Evolutionary conservation across 2,797 vertebrate genomes (phyloP).

Genomic region (Eptatretus atami): DNA sequence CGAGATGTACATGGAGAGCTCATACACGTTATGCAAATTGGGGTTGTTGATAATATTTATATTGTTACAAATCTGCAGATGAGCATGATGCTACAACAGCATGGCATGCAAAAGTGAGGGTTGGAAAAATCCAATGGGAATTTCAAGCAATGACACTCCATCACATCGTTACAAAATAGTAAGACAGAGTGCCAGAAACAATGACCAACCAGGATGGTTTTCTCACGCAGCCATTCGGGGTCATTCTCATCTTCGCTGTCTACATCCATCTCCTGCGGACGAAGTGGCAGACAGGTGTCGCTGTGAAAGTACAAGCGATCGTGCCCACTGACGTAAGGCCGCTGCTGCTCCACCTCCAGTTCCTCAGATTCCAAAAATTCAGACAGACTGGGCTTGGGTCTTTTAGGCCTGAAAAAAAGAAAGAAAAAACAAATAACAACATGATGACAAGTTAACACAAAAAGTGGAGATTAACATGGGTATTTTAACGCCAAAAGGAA

Average conservation of each 20-base stretch:
- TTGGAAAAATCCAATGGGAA: no score
- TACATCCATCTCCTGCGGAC: constrained; percentile 89
- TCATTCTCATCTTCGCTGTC: constrained; percentile 93
- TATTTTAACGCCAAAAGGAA: background rate
- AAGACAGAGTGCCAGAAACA: no score
- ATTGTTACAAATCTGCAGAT: no score
- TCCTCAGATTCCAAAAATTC: constrained; percentile 92
- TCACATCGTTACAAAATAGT: no score
- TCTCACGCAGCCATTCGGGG: constrained; percentile 83
- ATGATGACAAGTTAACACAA: background rate
- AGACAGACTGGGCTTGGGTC: constrained; percentile 75
- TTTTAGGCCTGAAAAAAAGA: constrained; percentile 33
- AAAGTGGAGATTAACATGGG: no score
- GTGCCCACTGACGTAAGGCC: constrained; percentile 81
- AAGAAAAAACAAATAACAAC: background rate
- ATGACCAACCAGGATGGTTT: constrained; percentile 56
- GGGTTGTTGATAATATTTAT: no score
- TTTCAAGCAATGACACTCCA: no score
- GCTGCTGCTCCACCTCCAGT: constrained; percentile 67
- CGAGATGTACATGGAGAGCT: no score
- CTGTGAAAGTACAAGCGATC: constrained; percentile 97
- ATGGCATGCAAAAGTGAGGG: no score
- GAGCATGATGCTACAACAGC: no score
- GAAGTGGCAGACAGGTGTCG: constrained; percentile 74
- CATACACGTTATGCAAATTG: no score